Evolutionary conservation across 2,888 invertebrate species (phyloP).

Genomic region (Eueremaeus valkanovi): DNA sequence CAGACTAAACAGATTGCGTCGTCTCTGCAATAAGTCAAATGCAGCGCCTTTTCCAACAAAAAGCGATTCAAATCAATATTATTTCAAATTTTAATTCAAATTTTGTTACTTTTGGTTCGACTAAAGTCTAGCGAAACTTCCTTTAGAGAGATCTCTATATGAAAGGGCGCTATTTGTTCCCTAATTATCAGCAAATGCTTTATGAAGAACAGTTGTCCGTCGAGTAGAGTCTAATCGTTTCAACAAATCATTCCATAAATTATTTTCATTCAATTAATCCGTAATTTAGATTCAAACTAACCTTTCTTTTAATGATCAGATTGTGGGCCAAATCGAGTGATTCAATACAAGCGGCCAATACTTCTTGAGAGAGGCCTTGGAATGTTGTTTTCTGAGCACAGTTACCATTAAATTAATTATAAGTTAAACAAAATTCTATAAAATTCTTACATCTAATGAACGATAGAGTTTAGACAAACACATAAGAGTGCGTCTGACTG

Average conservation of each 20-base stretch:
- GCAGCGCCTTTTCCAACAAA: slow-evolving; percentile 54
- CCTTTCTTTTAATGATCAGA: slow-evolving; percentile 70
- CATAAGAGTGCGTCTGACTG: slow-evolving; percentile 86
- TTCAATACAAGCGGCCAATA: slow-evolving; percentile 82
- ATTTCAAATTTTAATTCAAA: neutral
- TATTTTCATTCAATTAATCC: no score
- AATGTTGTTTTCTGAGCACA: slow-evolving; percentile 74
- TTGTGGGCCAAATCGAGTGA: slow-evolving; percentile 77
- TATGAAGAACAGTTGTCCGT: slow-evolving; percentile 93
- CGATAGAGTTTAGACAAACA: slow-evolving; percentile 87
- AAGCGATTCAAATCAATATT: neutral
- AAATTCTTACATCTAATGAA: slow-evolving; percentile 66
- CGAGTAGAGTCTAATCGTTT: slow-evolving; percentile 78
- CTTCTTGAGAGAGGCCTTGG: slow-evolving; percentile 94
- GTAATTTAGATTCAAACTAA: slow-evolving; percentile 50
- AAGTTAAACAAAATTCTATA: neutral
- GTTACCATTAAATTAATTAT: neutral
- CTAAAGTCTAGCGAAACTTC: slow-evolving; percentile 89
- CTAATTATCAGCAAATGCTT: slow-evolving; percentile 93
- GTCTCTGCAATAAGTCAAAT: slow-evolving; percentile 60
- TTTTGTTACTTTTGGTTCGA: slow-evolving; percentile 45
- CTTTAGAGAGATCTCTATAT: slow-evolving; percentile 82
- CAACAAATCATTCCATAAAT: no score
- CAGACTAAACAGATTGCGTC: slow-evolving; percentile 78
- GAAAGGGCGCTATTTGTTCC: slow-evolving; percentile 97